Evolutionary conservation across 2,888 invertebrate genomes (phyloP).

Genomic region (Schizaphis graminum): DNA sequence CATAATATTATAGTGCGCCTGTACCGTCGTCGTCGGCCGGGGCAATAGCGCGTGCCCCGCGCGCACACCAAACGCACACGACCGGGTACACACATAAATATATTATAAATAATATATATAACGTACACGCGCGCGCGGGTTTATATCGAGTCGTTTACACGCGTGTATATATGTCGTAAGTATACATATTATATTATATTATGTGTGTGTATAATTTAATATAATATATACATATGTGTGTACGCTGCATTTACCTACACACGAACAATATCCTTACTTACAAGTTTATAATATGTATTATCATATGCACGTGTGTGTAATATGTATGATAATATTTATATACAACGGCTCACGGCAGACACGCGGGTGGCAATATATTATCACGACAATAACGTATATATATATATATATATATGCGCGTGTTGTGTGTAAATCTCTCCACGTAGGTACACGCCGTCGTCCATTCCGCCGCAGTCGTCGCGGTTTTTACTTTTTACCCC

Average conservation of each 20-base stretch:
- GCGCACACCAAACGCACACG: neutral
- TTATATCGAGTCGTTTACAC: conserved; percentile 14
- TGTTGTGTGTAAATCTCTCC: conserved; percentile 47
- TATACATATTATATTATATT: conserved; percentile 14
- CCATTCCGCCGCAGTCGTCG: neutral
- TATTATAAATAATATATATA: neutral
- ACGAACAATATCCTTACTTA: neutral
- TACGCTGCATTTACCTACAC: neutral
- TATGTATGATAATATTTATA: conserved; percentile 18
- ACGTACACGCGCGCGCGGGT: neutral
- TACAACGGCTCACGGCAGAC: conserved; percentile 21
- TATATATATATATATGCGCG: too few species aligned
- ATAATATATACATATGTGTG: neutral
- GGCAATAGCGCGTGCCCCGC: neutral
- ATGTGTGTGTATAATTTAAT: neutral
- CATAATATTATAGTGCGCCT: neutral
- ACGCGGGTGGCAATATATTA: conserved; percentile 30
- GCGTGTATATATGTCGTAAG: conserved; percentile 14
- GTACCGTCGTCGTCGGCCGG: neutral
- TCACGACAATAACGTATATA: neutral
- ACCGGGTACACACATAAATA: neutral
- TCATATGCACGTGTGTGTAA: neutral
- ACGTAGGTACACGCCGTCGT: neutral
- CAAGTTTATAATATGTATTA: neutral
- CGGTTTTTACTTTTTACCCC: neutral